These are phyloP conservation scores for Trichosurus vulpecula DNA, from an alignment of 2,797 vertebrate species.

Conservation along the genomic window DNA sequence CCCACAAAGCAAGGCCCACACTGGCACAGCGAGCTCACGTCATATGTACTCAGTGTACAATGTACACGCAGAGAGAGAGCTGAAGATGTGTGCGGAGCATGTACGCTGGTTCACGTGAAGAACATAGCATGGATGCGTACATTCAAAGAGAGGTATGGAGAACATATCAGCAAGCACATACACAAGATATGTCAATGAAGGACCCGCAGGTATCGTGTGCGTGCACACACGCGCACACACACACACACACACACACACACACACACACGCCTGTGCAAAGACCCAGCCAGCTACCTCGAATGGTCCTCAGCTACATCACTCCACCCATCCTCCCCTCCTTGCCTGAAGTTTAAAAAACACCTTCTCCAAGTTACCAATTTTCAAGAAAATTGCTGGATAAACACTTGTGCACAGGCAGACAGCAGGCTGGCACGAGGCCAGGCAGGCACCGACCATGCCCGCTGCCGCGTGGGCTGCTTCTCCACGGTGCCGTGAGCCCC, in stretches of 20 bases:
- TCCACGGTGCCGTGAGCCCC: slow-evolving; percentile 96
- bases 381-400: slow-evolving; percentile 82
- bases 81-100: not conserved
- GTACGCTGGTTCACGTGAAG: not conserved
- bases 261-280: too few relatives aligned
- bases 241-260: too few relatives aligned
- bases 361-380: slow-evolving; percentile 72
- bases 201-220: accelerated
- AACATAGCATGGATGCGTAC: not conserved
- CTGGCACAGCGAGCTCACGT: not conserved
- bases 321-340: accelerated
- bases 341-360: slow-evolving; percentile 56
- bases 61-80: not conserved
- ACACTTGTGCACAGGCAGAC: slow-evolving; percentile 77
- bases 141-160: not conserved
- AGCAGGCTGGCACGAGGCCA: slow-evolving; percentile 83
- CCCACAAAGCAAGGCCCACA: not conserved
- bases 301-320: accelerated
- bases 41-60: not conserved
- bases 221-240: too few relatives aligned
- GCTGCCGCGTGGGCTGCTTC: slow-evolving; percentile 92
- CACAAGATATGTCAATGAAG: not conserved
- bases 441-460: slow-evolving; percentile 86
- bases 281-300: accelerated
- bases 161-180: accelerated